Percentiles rank a stretch among this genome's conserved stretches.
Evolutionary conservation across 2,888 invertebrate genomes (phyloP).

Genomic region (Biston stratarius): DNA sequence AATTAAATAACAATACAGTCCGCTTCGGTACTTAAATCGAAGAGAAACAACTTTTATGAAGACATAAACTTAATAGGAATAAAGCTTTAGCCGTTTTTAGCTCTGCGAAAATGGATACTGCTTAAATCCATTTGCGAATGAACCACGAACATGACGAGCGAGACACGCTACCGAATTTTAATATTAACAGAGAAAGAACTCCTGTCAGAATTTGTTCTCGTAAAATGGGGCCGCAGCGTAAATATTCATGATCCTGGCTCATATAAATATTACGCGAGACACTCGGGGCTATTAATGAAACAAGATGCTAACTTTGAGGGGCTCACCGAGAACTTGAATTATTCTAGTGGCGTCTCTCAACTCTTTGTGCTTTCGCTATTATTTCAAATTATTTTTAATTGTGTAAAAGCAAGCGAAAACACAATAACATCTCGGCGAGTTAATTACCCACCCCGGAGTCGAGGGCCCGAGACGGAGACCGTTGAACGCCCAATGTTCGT

Average conservation of each 20-base stretch:
- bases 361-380: conserved; percentile 74
- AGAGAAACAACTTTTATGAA: conserved; percentile 23
- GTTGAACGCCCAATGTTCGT: conserved; percentile 65
- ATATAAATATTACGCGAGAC: conserved; percentile 76
- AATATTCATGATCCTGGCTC: conserved; percentile 78
- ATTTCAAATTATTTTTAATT: conserved; percentile 84
- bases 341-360: conserved; percentile 68
- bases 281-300: conserved; percentile 74
- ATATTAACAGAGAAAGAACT: conserved; percentile 56
- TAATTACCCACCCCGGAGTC: conserved; percentile 70
- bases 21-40: conserved; percentile 25
- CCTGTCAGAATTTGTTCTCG: conserved; percentile 64
- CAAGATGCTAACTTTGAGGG: conserved; percentile 76
- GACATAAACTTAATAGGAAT: conserved; percentile 13
- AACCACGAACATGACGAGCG: conserved; percentile 27
- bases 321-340: conserved; percentile 70
- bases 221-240: conserved; percentile 60
- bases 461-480: conserved; percentile 63
- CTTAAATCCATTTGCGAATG: conserved; percentile 34
- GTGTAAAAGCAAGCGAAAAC: conserved; percentile 78
- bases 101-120: conserved; percentile 35
- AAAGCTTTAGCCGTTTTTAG: conserved; percentile 7
- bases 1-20: conserved; percentile 63
- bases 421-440: conserved; percentile 68
- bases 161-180: conserved; percentile 49